Evolutionary conservation across 1,140 invertebrate genomes (phyloP).

Genomic region (Phortica variegata): DNA sequence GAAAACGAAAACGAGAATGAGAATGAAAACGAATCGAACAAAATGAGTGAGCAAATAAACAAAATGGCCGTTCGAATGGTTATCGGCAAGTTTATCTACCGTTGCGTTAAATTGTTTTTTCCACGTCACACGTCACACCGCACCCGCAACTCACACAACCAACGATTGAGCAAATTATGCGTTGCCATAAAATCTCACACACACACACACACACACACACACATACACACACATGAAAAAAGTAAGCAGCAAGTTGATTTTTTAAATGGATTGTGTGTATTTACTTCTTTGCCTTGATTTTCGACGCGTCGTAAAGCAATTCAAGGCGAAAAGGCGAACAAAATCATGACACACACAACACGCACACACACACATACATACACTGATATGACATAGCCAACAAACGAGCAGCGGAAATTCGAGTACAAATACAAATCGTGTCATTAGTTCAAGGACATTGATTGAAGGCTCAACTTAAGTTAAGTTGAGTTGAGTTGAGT

Average conservation of each 20-base stretch:
- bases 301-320: conserved; percentile 38
- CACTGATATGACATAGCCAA: not conserved
- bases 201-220: not conserved
- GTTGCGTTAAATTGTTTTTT: conserved; percentile 39
- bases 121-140: too few species aligned
- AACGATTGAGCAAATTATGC: conserved; percentile 15
- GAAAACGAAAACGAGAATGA: not conserved
- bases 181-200: too few species aligned
- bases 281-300: too few species aligned
- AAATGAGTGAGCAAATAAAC: too few species aligned
- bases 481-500: not conserved
- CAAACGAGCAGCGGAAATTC: conserved; percentile 3
- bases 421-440: conserved; percentile 35
- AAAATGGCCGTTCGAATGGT: conserved; percentile 15
- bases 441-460: conserved; percentile 41
- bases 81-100: conserved; percentile 37
- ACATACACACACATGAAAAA: not conserved
- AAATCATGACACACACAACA: too few species aligned
- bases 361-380: not conserved
- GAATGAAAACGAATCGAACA: not conserved
- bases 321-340: conserved; percentile 12
- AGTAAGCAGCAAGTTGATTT: too few species aligned
- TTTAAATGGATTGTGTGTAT: too few species aligned
- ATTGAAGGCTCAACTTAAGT: conserved; percentile 26
- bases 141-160: too few species aligned